Percentiles rank a stretch among this genome's conserved stretches.
Conservation (phyloP, 2,888 invertebrate species). For the Ischnura elegans region DNA sequence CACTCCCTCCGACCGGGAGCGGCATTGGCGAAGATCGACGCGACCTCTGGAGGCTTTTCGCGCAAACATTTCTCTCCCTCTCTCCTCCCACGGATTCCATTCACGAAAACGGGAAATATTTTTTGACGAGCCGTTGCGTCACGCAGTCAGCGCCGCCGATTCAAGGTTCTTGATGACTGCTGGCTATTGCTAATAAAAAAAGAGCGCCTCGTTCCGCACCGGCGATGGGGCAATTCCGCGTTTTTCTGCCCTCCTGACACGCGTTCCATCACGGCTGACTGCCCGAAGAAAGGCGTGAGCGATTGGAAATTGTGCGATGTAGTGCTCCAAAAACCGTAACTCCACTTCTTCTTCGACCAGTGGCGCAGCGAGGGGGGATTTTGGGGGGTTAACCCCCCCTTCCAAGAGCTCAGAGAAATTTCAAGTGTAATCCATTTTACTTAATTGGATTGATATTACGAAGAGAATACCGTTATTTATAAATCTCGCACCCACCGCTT, state of each 20-base stretch:
- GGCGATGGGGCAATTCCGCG: neutral
- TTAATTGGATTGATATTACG: too few relatives aligned
- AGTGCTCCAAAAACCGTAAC: too few relatives aligned
- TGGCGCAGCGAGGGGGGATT: too few relatives aligned
- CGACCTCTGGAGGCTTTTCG: neutral
- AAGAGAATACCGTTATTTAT: too few relatives aligned
- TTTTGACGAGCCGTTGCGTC: neutral
- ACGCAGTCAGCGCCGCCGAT: neutral
- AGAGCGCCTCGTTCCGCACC: neutral
- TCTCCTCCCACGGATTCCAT: neutral
- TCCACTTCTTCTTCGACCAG: too few relatives aligned
- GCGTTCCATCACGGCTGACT: neutral
- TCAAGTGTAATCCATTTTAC: too few relatives aligned
- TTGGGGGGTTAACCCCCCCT: too few relatives aligned
- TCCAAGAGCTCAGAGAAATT: too few relatives aligned
- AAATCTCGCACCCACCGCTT: too few relatives aligned
- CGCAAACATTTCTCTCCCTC: neutral
- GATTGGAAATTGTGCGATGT: too few relatives aligned
- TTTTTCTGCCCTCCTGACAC: neutral
- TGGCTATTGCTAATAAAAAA: neutral
- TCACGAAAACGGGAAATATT: slow-evolving; percentile 9
- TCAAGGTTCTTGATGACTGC: neutral
- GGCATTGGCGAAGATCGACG: neutral
- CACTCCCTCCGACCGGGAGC: too few relatives aligned
- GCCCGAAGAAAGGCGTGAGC: neutral